Conservation (phyloP, 2,888 invertebrate species). For the Lordiphosa fenestrarum region DNA sequence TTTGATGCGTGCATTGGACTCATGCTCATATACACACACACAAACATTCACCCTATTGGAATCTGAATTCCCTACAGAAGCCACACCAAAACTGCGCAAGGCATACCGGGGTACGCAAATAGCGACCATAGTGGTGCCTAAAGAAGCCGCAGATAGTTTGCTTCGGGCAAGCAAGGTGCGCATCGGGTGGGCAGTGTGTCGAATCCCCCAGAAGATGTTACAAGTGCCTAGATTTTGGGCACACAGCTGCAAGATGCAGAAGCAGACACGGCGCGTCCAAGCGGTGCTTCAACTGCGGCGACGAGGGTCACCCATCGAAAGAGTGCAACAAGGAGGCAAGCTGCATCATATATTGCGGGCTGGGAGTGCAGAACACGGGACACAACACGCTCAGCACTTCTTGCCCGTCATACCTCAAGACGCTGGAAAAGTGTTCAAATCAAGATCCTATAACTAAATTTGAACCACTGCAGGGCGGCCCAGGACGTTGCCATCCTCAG, state of each 20-base stretch:
- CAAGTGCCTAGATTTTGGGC: constrained; percentile 1
- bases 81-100: no score
- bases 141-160: no score
- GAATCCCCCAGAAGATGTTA: neutral
- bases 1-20: no score
- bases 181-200: neutral
- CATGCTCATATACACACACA: no score
- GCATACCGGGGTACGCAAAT: no score
- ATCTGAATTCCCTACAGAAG: neutral
- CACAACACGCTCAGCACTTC: constrained; percentile 1
- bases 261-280: neutral
- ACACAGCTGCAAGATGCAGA: neutral
- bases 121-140: no score
- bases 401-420: neutral
- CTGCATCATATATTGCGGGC: neutral
- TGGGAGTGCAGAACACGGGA: neutral
- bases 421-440: neutral
- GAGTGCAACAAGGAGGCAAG: neutral
- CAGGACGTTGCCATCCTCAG: neutral
- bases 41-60: no score
- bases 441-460: constrained; percentile 3
- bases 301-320: neutral
- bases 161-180: no score
- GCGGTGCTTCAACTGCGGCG: neutral
- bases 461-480: constrained; percentile 1